A percentile compares a stretch with the other conserved stretches of the same genome.
phyloP scores from a whole-genome alignment of 2,797 vertebrate genomes.

The Tinamus major region DNA sequence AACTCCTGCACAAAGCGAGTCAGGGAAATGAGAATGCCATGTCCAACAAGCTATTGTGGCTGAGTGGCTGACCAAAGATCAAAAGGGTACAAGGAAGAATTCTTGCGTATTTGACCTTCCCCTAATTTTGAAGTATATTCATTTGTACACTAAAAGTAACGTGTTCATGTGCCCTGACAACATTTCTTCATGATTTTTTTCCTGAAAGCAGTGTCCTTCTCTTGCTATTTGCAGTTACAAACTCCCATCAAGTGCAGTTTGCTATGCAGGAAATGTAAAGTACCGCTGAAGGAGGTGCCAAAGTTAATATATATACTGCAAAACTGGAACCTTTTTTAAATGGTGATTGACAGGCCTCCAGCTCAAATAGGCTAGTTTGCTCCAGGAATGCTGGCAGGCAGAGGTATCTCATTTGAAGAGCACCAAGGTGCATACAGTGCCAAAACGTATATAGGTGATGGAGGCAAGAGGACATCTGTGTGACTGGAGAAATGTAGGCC shows the following conservation, averaged over 20 bases:
- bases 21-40: background rate
- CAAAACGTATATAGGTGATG: background rate
- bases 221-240: conserved; percentile 36
- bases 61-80: conserved; percentile 5
- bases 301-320: conserved; percentile 38
- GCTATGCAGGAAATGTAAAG: conserved; percentile 20
- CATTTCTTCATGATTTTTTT: background rate
- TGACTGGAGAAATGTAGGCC: background rate
- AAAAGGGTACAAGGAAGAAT: background rate
- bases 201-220: conserved; percentile 26
- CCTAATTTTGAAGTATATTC: background rate
- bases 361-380: background rate
- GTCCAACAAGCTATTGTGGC: background rate
- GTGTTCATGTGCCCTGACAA: background rate
- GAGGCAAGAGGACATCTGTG: background rate
- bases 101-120: conserved; percentile 8
- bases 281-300: conserved; percentile 37
- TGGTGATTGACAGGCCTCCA: conserved; percentile 32
- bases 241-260: conserved; percentile 13
- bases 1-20: background rate
- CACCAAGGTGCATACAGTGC: background rate
- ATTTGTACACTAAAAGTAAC: conserved; percentile 6
- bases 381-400: background rate
- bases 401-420: background rate
- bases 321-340: conserved; percentile 46